phyloP scores from a whole-genome alignment of 1,140 invertebrate species.

The Ips nitidus region DNA sequence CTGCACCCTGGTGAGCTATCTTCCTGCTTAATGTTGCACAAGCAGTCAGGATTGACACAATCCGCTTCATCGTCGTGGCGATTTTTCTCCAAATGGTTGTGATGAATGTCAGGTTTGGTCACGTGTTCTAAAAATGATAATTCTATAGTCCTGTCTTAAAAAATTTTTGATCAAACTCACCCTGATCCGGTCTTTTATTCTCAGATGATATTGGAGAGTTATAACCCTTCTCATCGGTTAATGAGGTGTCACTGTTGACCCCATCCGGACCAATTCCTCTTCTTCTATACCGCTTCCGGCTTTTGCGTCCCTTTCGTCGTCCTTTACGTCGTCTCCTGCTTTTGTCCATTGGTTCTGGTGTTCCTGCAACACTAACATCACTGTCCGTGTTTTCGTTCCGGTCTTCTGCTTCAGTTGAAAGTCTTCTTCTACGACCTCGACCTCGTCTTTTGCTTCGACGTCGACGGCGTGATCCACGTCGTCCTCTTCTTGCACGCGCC shows the following conservation, averaged over 20 bases:
- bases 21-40: constrained; percentile 28
- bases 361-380: not conserved
- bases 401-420: not conserved
- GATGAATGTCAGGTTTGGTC: not conserved
- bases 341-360: constrained; percentile 17
- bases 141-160: not conserved
- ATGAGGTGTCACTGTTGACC: constrained; percentile 8
- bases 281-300: not conserved
- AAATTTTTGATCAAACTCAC: not conserved
- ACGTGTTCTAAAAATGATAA: constrained; percentile 7
- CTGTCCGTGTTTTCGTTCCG: not conserved
- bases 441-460: not conserved
- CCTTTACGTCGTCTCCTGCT: constrained; percentile 1
- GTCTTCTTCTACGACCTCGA: not conserved
- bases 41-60: constrained; percentile 31
- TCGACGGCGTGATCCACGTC: no score
- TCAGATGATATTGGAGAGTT: not conserved
- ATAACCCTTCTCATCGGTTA: not conserved
- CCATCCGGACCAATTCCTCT: not conserved
- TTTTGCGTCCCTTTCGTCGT: not conserved
- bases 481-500: no score
- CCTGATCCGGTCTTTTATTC: not conserved
- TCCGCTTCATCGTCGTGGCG: constrained; percentile 12
- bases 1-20: constrained; percentile 13
- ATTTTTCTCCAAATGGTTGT: not conserved